Evolutionary conservation across 2,113 vertebrate species (phyloP), one percentile per base, ranked within the genome.

Genomic region (Dromiciops gliroides): DNA sequence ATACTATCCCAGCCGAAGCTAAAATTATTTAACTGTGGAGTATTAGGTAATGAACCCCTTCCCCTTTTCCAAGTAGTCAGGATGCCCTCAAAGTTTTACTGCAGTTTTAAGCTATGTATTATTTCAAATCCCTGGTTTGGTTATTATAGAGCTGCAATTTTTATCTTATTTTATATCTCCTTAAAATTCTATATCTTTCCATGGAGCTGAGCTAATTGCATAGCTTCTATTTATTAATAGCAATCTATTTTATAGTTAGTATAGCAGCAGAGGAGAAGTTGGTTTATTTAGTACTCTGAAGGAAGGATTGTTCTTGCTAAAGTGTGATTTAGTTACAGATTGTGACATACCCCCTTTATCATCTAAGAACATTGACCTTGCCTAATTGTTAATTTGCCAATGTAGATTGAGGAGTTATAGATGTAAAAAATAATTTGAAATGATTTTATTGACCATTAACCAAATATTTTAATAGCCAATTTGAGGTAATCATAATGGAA

Each of bases 401-500:
- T 75, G 60, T n/a, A 83, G n/a, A 44, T 44, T 83, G 44, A 23
- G 44, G 67, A 23, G 6, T 8, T 44, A 23, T 83, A 44, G 19
- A 44, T 83, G 48, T 56, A 14, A 91, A 94, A 89, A 14, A 89
- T 52, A 92, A 49, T 5, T 44, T 56, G 12, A n/a, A 67, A 44
- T 91, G 1, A 7, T 24, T 52, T 6, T 9, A 25, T 48, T 90
- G 19, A 91, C 60, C 4, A 88, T 5, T 28, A 93, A 8, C 47
- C 2, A 67, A 14, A 0, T 48, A 53, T 92, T 7, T 47, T 19
- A 92, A 3, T 8, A 93, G 3, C n/a, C 37, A 16, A 1, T 48
- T 91, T 92, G 90, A 44, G 14, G 89, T 96, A 91, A 24, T 94
- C 37, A 75, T 94, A 37, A 75, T 94, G n/a, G 53, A 91, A 51